Evolutionary conservation across 1,140 invertebrate species (phyloP), one percentile per base, ranked within the genome.

Genomic region (Nephila pilipes): DNA sequence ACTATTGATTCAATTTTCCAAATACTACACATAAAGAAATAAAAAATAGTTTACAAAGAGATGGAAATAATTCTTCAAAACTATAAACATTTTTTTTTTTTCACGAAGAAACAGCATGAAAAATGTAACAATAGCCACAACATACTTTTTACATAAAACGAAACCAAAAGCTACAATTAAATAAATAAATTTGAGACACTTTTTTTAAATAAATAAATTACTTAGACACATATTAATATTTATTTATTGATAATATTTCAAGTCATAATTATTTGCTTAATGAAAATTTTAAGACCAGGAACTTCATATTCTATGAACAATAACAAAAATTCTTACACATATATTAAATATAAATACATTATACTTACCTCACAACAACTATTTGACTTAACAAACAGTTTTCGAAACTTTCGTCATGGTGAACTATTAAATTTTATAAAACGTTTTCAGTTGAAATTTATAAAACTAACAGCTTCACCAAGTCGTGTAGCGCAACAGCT

Each of bases 401-500:
- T 60, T 92, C 90, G 90, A 85, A 85, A 46, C 60, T 75, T 38
- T 85, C 63, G 63, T 92, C 90, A 29, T 25, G 36, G 54, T 25
- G 83, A 87, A 93, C 18, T 87, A 87, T 87, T 93, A 87, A 92
- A 14, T 83, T 46, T 85, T 87, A 93, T 90, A 87, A 87, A 87
- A 69, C 8, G 20, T 60, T 57, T 87, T 63, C 58, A 60, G 63
- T 63, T 55, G 54, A 79, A 14, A 79, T 85, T 87, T 85, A 87
- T 58, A 75, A 87, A 87, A 87, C 65, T 87, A 93, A 93, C 63
- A 93, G 83, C 83, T 91, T 80, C 65, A 60, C 81, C 58, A 93
- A 93, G 57, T 93, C 91, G 91, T 79, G 69, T 63, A 93, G 83
- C 85, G 91, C 63, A 58, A 93, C 92, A 93, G 38, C 81, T 93